These are phyloP conservation scores for Rhabdomys pumilio DNA, from an alignment of 2,797 vertebrate species.

Conservation along the genomic window DNA sequence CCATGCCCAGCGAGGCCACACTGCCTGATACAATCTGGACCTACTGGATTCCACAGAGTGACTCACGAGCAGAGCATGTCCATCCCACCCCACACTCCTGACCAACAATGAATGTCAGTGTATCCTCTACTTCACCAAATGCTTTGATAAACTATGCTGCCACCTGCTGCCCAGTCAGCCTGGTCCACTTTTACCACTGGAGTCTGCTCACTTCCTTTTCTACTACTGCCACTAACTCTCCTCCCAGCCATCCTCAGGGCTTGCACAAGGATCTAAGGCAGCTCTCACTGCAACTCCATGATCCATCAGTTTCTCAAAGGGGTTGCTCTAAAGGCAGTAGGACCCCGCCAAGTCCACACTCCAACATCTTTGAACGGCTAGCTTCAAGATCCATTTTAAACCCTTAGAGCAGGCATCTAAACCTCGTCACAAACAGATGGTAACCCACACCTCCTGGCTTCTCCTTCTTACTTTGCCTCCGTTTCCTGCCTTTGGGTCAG, in stretches of 20 bases:
- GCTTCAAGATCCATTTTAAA: background rate
- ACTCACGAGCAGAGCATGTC: background rate
- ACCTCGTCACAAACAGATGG: background rate
- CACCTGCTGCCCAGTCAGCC: background rate
- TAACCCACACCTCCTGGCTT: background rate
- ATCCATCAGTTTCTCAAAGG: background rate
- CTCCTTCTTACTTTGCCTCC: background rate
- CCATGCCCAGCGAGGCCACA: background rate
- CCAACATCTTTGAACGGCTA: background rate
- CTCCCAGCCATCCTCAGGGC: background rate
- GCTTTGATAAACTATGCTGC: background rate
- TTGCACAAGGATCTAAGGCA: background rate
- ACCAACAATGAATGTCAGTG: background rate
- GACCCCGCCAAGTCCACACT: background rate
- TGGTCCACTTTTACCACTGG: background rate
- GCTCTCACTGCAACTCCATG: background rate
- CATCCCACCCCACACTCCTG: background rate
- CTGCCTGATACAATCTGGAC: background rate
- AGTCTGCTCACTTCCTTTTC: background rate
- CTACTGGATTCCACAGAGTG: background rate
- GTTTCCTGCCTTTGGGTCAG: background rate
- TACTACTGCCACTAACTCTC: background rate
- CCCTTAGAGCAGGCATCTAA: background rate
- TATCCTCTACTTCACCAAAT: background rate
- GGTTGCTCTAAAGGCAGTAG: background rate